Conservation (phyloP, 2,797 vertebrate species). For the Centropyge bicolor region DNA sequence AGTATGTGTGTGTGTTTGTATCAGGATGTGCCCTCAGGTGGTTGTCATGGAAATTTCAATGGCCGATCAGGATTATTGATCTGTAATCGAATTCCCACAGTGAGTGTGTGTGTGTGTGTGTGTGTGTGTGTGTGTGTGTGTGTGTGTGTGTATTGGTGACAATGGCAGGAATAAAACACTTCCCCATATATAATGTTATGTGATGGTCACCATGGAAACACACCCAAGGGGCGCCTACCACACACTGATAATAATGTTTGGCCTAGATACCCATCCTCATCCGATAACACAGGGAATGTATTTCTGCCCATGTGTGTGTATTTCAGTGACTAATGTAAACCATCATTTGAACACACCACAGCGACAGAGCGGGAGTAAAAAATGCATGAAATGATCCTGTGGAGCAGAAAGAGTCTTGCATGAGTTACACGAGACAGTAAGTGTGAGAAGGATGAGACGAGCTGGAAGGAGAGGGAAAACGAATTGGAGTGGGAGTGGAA, state of each 20-base stretch:
- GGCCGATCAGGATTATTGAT: constrained; percentile 75
- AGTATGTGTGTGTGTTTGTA: constrained; percentile 32
- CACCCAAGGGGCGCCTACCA: constrained; percentile 68
- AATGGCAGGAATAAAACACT: constrained; percentile 59
- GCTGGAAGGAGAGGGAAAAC: constrained; percentile 56
- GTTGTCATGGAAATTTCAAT: constrained; percentile 68
- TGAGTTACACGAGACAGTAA: constrained; percentile 69
- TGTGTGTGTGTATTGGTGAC: constrained; percentile 16
- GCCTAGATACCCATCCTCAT: constrained; percentile 80
- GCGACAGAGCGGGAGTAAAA: constrained; percentile 69
- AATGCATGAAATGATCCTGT: constrained; percentile 79
- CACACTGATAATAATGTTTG: constrained; percentile 80
- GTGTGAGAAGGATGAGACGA: constrained; percentile 67
- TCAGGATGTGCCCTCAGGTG: constrained; percentile 55
- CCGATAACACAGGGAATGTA: constrained; percentile 66
- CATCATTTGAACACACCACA: constrained; percentile 69
- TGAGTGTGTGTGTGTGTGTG: constrained; percentile 23
- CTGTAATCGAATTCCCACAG: constrained; percentile 58
- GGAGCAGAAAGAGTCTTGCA: constrained; percentile 76
- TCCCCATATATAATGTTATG: constrained; percentile 75
- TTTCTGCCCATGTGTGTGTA: constrained; percentile 35
- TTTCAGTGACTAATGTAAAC: constrained; percentile 71
- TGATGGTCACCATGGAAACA: constrained; percentile 84
- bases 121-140: constrained; percentile 1
- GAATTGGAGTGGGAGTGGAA: constrained; percentile 48